Evolutionary conservation across 2,797 vertebrate genomes (phyloP), one percentile per base, ranked within the genome.

Genomic region (Odontamblyopus lacepedii): DNA sequence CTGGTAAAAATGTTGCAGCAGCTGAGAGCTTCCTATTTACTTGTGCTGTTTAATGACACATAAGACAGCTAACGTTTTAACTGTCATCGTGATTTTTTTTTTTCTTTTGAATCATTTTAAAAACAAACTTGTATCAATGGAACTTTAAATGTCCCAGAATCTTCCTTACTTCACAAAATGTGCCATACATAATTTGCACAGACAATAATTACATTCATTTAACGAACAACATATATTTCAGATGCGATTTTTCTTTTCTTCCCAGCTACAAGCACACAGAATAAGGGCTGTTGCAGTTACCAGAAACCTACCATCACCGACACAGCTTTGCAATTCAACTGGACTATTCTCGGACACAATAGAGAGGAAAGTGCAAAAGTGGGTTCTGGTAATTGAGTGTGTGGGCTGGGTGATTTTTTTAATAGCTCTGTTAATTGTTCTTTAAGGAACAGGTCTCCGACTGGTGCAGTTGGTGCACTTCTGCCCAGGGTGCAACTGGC

Each of bases 341-440:
- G 55, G 67, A 86, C 88, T 89, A 88, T 89, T 90, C 79, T 80
- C 53, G 80, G 84, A 89, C 81, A 89, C 85, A 87, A 87, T 86
- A 71, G 81, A 87, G 80, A 83, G 85, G 77, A 88, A 88, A 90
- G 92, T 88, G 90, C 88, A 89, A 85, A 91, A 90, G 90, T 91
- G 86, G 87, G 82, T 83, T 83, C 88, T 86, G 88, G 89, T 94
- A 93, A 94, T 93, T 92, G 90, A 92, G 88, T 90, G 88, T 91
- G 92, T 93, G 89, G 93, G 92, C 87, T 87, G 89, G 84, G 79
- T 89, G 88, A 83, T 88, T 88, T 90, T 85, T 88, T 91, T 57
- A 94, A 92, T 91, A 87, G 85, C 79, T 83, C 83, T 85, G 92
- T 89, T 93, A 93, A 94, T 94, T 94, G 90, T 94, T 93, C 91